phyloP scores from a whole-genome alignment of 1,140 invertebrate species.

The Odontomachus brunneus region DNA sequence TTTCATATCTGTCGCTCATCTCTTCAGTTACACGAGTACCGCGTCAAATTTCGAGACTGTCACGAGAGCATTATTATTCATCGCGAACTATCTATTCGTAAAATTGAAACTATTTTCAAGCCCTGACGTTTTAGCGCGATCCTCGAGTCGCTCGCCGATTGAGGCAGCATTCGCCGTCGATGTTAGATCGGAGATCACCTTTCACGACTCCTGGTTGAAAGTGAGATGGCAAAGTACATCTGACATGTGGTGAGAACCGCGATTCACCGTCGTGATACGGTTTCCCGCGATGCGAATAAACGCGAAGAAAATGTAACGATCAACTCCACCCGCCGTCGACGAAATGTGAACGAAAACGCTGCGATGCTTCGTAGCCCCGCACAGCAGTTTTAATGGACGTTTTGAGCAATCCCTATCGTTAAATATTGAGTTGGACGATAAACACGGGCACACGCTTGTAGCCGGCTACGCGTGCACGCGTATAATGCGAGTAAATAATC shows the following conservation, averaged over 20 bases:
- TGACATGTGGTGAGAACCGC: too few relatives aligned
- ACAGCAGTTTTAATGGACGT: constrained; percentile 40
- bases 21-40: background rate
- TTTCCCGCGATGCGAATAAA: too few relatives aligned
- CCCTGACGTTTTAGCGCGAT: background rate
- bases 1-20: background rate
- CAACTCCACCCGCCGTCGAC: background rate
- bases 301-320: constrained; percentile 1
- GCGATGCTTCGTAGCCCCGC: background rate
- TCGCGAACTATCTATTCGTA: background rate
- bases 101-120: background rate
- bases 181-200: too few relatives aligned
- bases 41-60: background rate
- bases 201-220: too few relatives aligned
- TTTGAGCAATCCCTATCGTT: constrained; percentile 34
- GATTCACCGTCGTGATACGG: too few relatives aligned
- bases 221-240: too few relatives aligned
- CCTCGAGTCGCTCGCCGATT: background rate
- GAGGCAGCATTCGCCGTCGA: background rate
- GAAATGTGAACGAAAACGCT: constrained; percentile 25
- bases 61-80: background rate
- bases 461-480: constrained; percentile 35
- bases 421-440: constrained; percentile 51
- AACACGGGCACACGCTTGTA: constrained; percentile 15
- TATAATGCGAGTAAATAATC: constrained; percentile 57